phyloP scores from a whole-genome alignment of 2,888 invertebrate species.

The Rhabditoides inermis region DNA sequence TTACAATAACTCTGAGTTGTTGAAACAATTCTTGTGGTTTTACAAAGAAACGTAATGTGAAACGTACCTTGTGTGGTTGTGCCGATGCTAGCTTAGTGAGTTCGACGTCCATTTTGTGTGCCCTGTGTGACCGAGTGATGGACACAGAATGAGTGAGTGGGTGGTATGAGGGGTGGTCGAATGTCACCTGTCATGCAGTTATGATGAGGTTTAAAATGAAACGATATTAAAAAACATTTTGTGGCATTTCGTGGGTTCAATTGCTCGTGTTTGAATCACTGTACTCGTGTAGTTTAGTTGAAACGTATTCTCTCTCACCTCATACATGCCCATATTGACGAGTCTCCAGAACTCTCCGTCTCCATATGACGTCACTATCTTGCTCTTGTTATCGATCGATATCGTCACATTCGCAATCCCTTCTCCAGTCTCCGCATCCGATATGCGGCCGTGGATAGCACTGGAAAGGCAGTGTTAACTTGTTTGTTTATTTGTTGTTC shows the following conservation, averaged over 20 bases:
- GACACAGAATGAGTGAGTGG: conserved; percentile 19
- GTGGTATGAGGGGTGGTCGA: conserved; percentile 34
- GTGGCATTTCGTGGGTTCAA: too few relatives aligned
- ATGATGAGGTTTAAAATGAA: background rate
- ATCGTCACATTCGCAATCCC: conserved; percentile 71
- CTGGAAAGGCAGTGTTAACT: conserved; percentile 9
- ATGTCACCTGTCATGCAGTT: conserved; percentile 25
- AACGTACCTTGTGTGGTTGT: too few relatives aligned
- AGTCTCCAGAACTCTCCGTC: conserved; percentile 89
- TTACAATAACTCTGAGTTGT: too few relatives aligned
- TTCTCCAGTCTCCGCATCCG: conserved; percentile 62
- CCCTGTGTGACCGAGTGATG: conserved; percentile 19
- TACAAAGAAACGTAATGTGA: too few relatives aligned
- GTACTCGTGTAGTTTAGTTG: too few relatives aligned
- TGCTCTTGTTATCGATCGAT: conserved; percentile 68
- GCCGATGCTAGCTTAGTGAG: too few relatives aligned
- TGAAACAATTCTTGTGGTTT: too few relatives aligned
- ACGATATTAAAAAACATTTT: too few relatives aligned
- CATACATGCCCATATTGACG: conserved; percentile 75
- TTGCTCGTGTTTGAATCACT: too few relatives aligned
- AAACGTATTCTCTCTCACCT: conserved; percentile 26
- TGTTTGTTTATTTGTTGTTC: background rate
- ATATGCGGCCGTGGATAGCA: conserved; percentile 66
- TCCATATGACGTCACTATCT: conserved; percentile 70
- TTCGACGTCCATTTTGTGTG: too few relatives aligned